phyloP scores from a whole-genome alignment of 2,113 vertebrate species.

The Pyrgilauda ruficollis region DNA sequence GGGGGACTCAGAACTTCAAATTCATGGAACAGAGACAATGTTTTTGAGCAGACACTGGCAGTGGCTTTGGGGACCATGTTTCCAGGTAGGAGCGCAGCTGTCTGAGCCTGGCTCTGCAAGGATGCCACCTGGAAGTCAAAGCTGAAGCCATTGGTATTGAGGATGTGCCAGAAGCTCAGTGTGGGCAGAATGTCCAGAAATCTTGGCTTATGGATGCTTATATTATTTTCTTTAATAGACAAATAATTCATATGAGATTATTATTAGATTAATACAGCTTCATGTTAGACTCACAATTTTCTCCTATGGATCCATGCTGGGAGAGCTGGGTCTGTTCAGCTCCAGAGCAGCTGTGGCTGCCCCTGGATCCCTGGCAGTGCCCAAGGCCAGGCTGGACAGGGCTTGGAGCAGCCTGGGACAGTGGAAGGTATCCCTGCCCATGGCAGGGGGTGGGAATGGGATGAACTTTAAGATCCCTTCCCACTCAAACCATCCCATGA shows the following conservation, averaged over 20 bases:
- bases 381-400: not conserved
- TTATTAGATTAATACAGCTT: not conserved
- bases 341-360: not conserved
- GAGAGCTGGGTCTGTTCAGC: not conserved
- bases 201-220: not conserved
- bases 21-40: not conserved
- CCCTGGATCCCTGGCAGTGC: not conserved
- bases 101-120: not conserved
- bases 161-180: not conserved
- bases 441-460: not conserved
- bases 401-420: accelerated
- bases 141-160: not conserved
- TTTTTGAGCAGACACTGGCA: not conserved
- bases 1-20: not conserved
- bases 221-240: not conserved
- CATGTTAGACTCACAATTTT: not conserved
- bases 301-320: not conserved
- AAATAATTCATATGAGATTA: not conserved
- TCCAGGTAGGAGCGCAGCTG: not conserved
- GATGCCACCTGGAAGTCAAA: not conserved
- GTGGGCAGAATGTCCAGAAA: not conserved
- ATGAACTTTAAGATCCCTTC: not conserved
- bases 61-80: accelerated
- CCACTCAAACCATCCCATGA: not conserved
- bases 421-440: not conserved